These are phyloP conservation scores for Apodemia mormo DNA, from an alignment of 2,888 invertebrate genomes.

Conservation along the genomic window DNA sequence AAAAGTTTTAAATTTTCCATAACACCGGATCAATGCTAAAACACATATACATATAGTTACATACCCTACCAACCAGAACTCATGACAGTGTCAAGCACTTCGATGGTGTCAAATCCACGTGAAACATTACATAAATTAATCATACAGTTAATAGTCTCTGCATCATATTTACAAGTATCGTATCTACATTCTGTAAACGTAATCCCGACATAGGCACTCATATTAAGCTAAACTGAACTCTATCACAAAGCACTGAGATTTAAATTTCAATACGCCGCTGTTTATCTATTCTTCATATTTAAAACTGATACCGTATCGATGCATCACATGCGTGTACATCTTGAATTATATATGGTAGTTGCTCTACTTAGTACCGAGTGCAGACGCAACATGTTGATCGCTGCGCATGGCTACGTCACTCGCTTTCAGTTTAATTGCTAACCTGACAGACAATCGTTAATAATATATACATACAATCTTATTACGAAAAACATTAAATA, in stretches of 20 bases:
- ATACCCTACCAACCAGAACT: too few relatives aligned
- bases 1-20: too few relatives aligned
- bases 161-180: neutral
- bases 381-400: constrained; percentile 24
- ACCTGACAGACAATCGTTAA: constrained; percentile 11
- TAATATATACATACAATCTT: neutral
- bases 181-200: constrained; percentile 25
- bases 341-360: constrained; percentile 36
- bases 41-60: too few relatives aligned
- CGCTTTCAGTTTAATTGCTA: constrained; percentile 13
- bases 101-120: too few relatives aligned
- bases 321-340: constrained; percentile 36
- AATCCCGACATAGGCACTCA: neutral
- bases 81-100: too few relatives aligned
- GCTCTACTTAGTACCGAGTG: constrained; percentile 32
- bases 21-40: too few relatives aligned
- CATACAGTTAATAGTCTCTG: too few relatives aligned
- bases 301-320: constrained; percentile 27
- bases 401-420: constrained; percentile 5
- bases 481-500: too few relatives aligned
- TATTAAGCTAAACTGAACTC: constrained; percentile 1
- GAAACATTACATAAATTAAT: too few relatives aligned
- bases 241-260: neutral
- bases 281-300: constrained; percentile 12
- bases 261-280: constrained; percentile 6